Base-by-base conservation (phyloP, 2,113 vertebrate species). In the Aegypius monachus region DNA sequence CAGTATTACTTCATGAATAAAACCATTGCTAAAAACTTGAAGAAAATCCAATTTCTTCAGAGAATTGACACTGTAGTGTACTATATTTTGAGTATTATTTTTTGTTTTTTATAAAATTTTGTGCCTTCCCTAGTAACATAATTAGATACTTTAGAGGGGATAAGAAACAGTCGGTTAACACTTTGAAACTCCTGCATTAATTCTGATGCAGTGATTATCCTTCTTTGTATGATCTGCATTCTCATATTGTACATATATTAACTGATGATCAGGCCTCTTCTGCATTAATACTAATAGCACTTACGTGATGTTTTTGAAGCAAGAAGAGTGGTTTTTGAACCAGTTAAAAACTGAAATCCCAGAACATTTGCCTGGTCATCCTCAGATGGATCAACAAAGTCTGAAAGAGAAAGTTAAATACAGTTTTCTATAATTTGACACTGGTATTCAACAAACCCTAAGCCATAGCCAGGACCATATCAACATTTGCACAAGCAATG, bases 241-340 rank as follows among this genome's bases (percentile, higher is more conserved):
- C 29, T 87, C 34, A 48, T 38, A 63, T 68, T 20, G 13, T 10
- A 48, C 8, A 29, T 11, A 22, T 4, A 72, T 16, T 67, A 74
- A 63, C 2, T 40, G 23, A 81, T 23, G 18, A 93, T 42, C 15
- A 81, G 32, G 20, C 14, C 42, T 70, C 11, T 84, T 65, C 26
- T 55, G 67, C 32, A 40, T 32, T 13, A 71, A 79, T 25, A 71
- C 23, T 40, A 61, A 75, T 7, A 85, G 84, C 84, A 99, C 99
- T 99, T 98, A 99, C 99, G 99, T 94, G 99, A 99, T 38, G 99
- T 99, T 98, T 99, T 99, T 52, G 99, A 99, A 93, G 99, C 99
- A 93, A 99, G 98, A 91, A 99, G 97, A 29, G 99, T 99, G 58
- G 99, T 98, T 91, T 94, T 98, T 87, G 99, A 98, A 53, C 99